These are phyloP conservation scores for Acanthacorydalis orientalis DNA, from an alignment of 2,888 invertebrate species.

Conservation along the genomic window DNA sequence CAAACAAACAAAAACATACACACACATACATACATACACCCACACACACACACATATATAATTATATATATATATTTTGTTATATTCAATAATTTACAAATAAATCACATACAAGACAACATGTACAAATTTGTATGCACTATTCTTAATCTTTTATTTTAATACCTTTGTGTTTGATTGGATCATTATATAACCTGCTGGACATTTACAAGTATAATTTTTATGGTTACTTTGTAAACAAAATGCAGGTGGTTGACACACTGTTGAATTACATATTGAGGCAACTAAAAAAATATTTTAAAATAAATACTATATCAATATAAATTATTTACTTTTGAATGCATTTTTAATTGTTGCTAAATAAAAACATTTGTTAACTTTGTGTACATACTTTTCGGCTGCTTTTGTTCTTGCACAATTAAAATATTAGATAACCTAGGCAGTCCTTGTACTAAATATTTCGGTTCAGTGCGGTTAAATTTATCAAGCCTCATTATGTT, in stretches of 20 bases:
- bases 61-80: too few species aligned
- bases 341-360: not conserved
- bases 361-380: constrained; percentile 1
- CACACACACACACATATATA: too few species aligned
- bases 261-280: constrained; percentile 40
- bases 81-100: too few species aligned
- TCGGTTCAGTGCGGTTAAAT: constrained; percentile 40
- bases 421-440: constrained; percentile 44
- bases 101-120: too few species aligned
- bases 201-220: constrained; percentile 41
- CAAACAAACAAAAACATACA: too few species aligned
- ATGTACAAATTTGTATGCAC: too few species aligned
- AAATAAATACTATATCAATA: not conserved
- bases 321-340: not conserved
- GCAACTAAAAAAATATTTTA: constrained; percentile 18
- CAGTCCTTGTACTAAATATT: constrained; percentile 34
- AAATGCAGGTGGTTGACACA: constrained; percentile 46
- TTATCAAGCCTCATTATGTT: constrained; percentile 47
- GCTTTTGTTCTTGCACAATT: constrained; percentile 49
- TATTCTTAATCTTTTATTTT: too few species aligned
- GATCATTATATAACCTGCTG: constrained; percentile 36
- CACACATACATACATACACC: too few species aligned
- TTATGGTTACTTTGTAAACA: constrained; percentile 35
- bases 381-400: constrained; percentile 30
- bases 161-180: not conserved